Conservation (phyloP, 2,113 vertebrate genomes). For the Channa maculata region DNA sequence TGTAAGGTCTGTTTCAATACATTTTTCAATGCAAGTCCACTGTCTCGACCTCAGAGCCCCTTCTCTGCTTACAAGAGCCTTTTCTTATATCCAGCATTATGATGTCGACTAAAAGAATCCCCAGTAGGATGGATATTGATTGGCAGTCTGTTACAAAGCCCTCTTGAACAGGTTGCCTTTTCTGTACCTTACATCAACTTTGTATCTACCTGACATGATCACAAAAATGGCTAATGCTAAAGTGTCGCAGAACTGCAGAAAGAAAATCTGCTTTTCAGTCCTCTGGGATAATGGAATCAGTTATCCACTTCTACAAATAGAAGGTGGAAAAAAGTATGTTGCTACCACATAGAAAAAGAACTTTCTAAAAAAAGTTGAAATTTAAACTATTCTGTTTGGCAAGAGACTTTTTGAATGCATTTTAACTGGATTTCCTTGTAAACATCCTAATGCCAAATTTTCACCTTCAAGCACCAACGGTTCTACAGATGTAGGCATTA, state of each 20-base stretch:
- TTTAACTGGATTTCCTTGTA: no score
- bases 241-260: slow-evolving; percentile 8
- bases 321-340: not conserved
- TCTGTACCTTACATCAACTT: slow-evolving; percentile 27
- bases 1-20: slow-evolving; percentile 12
- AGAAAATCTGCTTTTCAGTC: slow-evolving; percentile 2
- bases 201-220: slow-evolving; percentile 23
- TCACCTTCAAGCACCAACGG: no score
- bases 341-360: no score
- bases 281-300: slow-evolving; percentile 7
- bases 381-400: no score
- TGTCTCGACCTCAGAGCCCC: not conserved
- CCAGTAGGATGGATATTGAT: slow-evolving; percentile 34
- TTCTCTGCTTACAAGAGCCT: slow-evolving; percentile 10
- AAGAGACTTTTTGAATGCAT: no score
- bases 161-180: slow-evolving; percentile 19
- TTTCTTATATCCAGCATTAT: slow-evolving; percentile 27
- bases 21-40: not conserved
- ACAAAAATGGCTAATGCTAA: slow-evolving; percentile 8
- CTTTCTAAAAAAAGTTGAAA: no score
- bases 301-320: not conserved
- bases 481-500: no score
- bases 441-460: no score
- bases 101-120: slow-evolving; percentile 8
- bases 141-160: slow-evolving; percentile 23